Evolutionary conservation across 2,113 vertebrate genomes (phyloP).

Genomic region (Lipophrys pholis): DNA sequence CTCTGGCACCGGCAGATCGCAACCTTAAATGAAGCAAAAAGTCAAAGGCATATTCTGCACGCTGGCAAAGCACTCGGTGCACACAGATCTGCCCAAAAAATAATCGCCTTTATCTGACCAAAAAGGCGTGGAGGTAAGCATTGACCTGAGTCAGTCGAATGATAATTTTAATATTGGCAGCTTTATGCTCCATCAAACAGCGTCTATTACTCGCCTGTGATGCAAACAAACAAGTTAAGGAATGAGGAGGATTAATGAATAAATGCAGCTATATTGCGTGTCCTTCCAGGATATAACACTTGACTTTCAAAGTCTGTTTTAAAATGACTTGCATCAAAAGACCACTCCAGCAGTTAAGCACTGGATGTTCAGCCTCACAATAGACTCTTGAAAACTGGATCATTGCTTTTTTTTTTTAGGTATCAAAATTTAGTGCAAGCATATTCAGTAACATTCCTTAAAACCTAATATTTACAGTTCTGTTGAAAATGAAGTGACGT

Average conservation of each 20-base stretch:
- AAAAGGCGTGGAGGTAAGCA: conserved; percentile 26
- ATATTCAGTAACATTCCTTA: neutral
- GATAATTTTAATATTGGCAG: conserved; percentile 21
- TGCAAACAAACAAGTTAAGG: conserved; percentile 3
- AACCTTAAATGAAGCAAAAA: conserved; percentile 53
- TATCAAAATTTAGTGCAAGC: neutral
- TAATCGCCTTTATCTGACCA: conserved; percentile 45
- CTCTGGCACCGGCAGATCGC: conserved; percentile 37
- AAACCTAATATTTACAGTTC: too few species aligned
- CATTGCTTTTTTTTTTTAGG: neutral
- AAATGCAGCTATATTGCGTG: neutral
- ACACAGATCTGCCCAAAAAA: conserved; percentile 42
- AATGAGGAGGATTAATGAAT: neutral
- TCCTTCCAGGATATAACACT: neutral
- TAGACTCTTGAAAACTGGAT: neutral
- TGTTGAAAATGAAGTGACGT: too few species aligned
- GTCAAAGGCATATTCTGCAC: conserved; percentile 38
- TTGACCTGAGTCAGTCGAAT: conserved; percentile 26
- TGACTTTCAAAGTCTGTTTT: neutral
- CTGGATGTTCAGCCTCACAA: neutral
- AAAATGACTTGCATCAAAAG: neutral
- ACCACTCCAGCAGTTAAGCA: neutral
- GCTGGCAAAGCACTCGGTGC: conserved; percentile 33
- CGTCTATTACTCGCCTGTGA: neutral
- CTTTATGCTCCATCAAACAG: neutral